Evolutionary conservation across 2,888 invertebrate species (phyloP).

Genomic region (Hyles lineata): DNA sequence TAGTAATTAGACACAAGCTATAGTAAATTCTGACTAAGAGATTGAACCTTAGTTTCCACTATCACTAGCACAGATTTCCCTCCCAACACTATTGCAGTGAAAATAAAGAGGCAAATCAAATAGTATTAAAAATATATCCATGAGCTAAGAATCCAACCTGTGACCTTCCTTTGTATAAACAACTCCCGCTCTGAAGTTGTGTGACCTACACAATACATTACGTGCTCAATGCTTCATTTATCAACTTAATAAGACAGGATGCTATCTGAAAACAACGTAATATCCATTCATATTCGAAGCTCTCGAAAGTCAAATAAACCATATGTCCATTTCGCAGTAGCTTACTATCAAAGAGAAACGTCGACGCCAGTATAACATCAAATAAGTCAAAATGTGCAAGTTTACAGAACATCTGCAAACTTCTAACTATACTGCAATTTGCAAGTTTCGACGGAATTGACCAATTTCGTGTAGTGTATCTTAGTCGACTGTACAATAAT

Average conservation of each 20-base stretch:
- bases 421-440: conserved; percentile 3
- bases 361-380: not conserved
- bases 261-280: not conserved
- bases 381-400: not conserved
- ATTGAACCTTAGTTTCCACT: too few relatives aligned
- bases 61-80: too few relatives aligned
- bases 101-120: too few relatives aligned
- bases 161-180: too few relatives aligned
- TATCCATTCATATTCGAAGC: not conserved
- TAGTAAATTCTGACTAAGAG: too few relatives aligned
- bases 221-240: not conserved
- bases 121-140: too few relatives aligned
- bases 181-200: too few relatives aligned
- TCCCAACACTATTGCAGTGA: too few relatives aligned
- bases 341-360: conserved; percentile 14
- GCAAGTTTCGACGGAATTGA: conserved; percentile 3
- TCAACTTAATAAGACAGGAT: not conserved
- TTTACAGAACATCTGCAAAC: not conserved
- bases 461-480: not conserved
- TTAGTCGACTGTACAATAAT: not conserved
- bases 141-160: too few relatives aligned
- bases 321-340: conserved; percentile 14
- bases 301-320: not conserved
- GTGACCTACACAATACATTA: not conserved
- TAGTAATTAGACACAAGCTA: too few relatives aligned